phyloP scores from a whole-genome alignment of 2,888 invertebrate species.

The Plagodis pulveraria region DNA sequence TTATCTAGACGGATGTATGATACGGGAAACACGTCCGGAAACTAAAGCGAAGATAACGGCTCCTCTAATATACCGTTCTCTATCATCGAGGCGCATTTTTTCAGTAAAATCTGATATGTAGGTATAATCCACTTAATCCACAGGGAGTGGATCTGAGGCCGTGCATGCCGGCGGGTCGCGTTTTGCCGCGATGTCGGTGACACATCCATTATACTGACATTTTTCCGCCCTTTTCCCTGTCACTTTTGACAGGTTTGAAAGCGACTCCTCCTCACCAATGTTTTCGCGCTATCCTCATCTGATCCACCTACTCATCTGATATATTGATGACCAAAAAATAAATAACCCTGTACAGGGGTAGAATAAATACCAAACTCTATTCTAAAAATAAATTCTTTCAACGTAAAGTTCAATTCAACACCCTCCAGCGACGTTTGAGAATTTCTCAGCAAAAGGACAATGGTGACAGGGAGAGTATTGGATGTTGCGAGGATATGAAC shows the following conservation, averaged over 20 bases:
- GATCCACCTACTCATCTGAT: constrained; percentile 52
- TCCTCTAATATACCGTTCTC: constrained; percentile 14
- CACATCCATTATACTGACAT: constrained; percentile 84
- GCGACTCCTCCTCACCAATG: constrained; percentile 77
- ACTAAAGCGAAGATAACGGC: constrained; percentile 18
- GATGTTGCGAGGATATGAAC: constrained; percentile 42
- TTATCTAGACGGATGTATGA: constrained; percentile 7
- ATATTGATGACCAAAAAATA: constrained; percentile 51
- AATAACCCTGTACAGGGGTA: constrained; percentile 35
- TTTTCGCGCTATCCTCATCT: constrained; percentile 64
- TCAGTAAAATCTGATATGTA: constrained; percentile 60
- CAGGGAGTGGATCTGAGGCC: constrained; percentile 66
- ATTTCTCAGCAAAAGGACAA: constrained; percentile 37
- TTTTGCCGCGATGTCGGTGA: constrained; percentile 77
- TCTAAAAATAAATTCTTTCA: constrained; percentile 33
- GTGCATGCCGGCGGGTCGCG: constrained; percentile 69
- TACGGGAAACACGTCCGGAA: constrained; percentile 8
- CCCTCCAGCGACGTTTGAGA: constrained; percentile 26
- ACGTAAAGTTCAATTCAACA: constrained; percentile 41
- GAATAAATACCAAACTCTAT: constrained; percentile 32
- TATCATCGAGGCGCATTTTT: constrained; percentile 35
- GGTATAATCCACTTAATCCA: constrained; percentile 61
- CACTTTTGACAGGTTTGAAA: constrained; percentile 83
- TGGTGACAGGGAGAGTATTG: constrained; percentile 34
- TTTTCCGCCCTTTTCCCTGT: constrained; percentile 83